phyloP scores from a whole-genome alignment of 2,797 vertebrate genomes.

The Chrysolophus pictus region DNA sequence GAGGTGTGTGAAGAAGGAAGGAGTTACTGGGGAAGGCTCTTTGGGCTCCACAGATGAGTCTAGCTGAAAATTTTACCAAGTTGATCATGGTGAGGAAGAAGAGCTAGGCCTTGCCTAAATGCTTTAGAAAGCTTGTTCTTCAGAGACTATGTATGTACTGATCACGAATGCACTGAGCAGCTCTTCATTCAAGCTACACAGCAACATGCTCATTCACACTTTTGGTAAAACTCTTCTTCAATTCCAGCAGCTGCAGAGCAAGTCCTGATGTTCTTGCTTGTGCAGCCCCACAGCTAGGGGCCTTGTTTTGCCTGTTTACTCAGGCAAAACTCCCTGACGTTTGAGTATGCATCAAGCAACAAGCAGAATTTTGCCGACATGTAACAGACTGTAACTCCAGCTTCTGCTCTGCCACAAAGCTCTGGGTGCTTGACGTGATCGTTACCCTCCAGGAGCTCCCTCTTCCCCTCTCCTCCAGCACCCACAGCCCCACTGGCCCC shows the following conservation, averaged over 20 bases:
- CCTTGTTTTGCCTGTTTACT: not conserved
- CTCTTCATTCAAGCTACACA: not conserved
- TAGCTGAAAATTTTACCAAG: not conserved
- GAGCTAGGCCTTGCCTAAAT: not conserved
- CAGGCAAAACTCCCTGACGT: not conserved
- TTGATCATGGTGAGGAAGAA: not conserved
- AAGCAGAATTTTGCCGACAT: not conserved
- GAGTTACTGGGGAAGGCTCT: not conserved
- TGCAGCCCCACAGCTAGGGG: not conserved
- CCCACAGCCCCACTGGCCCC: fast-evolving
- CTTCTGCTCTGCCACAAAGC: not conserved
- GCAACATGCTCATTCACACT: not conserved
- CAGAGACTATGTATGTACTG: not conserved
- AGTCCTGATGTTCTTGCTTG: fast-evolving
- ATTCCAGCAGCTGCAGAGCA: not conserved
- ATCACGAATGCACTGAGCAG: fast-evolving
- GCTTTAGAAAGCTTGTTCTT: not conserved
- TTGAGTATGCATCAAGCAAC: fast-evolving
- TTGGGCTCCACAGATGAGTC: not conserved
- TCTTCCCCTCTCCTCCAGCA: not conserved
- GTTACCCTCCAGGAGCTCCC: not conserved
- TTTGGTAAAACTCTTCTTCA: not conserved
- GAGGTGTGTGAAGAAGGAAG: not conserved
- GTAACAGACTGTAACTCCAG: fast-evolving
- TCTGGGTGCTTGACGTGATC: fast-evolving